These are phyloP conservation scores for Butorides virescens DNA, from an alignment of 2,113 vertebrate species.

Conservation along the genomic window DNA sequence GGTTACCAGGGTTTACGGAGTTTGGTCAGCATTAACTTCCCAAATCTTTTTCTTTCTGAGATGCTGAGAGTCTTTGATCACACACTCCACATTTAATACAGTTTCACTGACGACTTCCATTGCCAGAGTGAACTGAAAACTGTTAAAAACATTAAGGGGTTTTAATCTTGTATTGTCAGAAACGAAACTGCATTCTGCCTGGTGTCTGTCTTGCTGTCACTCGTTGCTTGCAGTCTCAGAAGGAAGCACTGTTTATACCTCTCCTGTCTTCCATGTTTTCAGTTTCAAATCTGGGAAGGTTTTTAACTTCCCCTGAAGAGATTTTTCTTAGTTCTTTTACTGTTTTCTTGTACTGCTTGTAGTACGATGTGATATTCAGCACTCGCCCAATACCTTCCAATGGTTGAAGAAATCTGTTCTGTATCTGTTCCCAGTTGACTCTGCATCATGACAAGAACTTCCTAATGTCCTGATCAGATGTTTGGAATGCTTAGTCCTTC, in stretches of 20 bases:
- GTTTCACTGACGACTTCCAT: not conserved
- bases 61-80: not conserved
- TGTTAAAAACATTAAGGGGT: not conserved
- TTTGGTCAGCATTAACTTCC: not conserved
- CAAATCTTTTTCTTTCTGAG: not conserved
- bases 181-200: not conserved
- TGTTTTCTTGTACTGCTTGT: not conserved
- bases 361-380: not conserved
- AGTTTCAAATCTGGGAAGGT: not conserved
- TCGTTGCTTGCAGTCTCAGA: not conserved
- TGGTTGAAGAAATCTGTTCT: not conserved
- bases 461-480: not conserved
- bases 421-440: not conserved
- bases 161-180: not conserved
- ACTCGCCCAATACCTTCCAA: not conserved
- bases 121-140: not conserved
- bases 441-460: not conserved
- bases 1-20: not conserved
- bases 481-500: not conserved
- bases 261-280: not conserved
- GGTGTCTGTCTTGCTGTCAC: not conserved
- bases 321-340: not conserved
- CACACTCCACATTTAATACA: not conserved
- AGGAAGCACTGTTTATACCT: not conserved
- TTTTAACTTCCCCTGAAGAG: not conserved